Evolutionary conservation across 2,888 invertebrate species (phyloP).

Genomic region (Scelioninae gen. 1): DNA sequence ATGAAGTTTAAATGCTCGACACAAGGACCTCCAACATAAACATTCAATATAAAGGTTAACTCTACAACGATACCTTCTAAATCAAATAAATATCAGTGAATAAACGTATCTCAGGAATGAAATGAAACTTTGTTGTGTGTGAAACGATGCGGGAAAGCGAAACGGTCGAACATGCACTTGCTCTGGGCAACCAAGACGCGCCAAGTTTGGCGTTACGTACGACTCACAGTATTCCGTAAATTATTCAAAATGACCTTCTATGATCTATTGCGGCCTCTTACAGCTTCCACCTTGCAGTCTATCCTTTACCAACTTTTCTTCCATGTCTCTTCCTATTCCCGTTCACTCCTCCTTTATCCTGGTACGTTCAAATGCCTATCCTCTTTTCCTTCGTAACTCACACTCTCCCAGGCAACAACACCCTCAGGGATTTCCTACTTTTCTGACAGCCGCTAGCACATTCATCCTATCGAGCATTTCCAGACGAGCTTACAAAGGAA

Average conservation of each 20-base stretch:
- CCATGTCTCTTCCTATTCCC: too few species aligned
- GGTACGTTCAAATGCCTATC: slow-evolving; percentile 42
- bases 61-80: too few species aligned
- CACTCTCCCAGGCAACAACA: slow-evolving; percentile 64
- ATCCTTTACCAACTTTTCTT: slow-evolving; percentile 69
- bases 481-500: slow-evolving; percentile 77
- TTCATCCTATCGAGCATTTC: slow-evolving; percentile 77
- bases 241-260: slow-evolving; percentile 77
- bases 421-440: slow-evolving; percentile 77
- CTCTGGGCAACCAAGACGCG: slow-evolving; percentile 35
- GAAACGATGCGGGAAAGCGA: too few species aligned
- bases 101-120: slow-evolving; percentile 10
- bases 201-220: slow-evolving; percentile 24
- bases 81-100: slow-evolving; percentile 15
- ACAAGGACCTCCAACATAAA: too few species aligned
- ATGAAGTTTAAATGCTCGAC: too few species aligned
- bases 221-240: slow-evolving; percentile 72
- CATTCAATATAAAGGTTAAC: too few species aligned
- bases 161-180: not conserved
- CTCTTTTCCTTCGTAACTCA: slow-evolving; percentile 32
- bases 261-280: slow-evolving; percentile 76
- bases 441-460: slow-evolving; percentile 76
- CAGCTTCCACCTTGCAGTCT: slow-evolving; percentile 74
- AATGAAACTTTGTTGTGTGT: slow-evolving; percentile 6
- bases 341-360: slow-evolving; percentile 15